Conservation (phyloP, 2,797 vertebrate species). For the Luscinia megarhynchos region DNA sequence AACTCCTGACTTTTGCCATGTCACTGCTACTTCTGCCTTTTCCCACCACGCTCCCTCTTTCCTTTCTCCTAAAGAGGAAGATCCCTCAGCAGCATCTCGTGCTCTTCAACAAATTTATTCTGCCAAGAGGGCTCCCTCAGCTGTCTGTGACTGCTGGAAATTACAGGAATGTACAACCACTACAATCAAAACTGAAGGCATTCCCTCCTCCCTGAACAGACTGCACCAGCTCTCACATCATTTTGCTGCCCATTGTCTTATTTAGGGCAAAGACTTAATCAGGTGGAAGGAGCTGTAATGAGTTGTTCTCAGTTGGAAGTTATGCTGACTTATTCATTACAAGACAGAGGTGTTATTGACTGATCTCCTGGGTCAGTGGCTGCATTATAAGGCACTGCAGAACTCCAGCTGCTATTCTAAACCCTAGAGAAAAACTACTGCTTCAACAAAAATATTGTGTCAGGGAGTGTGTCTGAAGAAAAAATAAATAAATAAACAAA, state of each 20-base stretch:
- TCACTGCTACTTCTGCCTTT: not conserved
- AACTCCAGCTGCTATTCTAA: not conserved
- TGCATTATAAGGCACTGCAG: not conserved
- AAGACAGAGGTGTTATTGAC: not conserved
- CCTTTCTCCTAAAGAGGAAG: not conserved
- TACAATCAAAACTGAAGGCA: not conserved
- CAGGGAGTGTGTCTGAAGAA: not conserved
- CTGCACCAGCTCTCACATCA: not conserved
- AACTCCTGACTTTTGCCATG: not conserved
- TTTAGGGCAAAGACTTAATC: conserved; percentile 38
- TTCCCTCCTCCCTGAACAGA: not conserved
- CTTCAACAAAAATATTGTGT: not conserved
- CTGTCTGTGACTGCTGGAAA: not conserved
- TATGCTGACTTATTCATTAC: conserved; percentile 32
- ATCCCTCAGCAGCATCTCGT: not conserved
- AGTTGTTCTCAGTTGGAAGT: conserved; percentile 29
- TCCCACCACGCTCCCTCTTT: not conserved
- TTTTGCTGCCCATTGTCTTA: conserved; percentile 1
- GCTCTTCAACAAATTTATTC: not conserved
- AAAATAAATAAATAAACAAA: not conserved
- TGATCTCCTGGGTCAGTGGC: conserved; percentile 8
- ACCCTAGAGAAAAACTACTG: not conserved
- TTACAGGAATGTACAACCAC: not conserved
- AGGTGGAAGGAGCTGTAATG: conserved; percentile 38
- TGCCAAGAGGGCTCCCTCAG: not conserved